phyloP scores from a whole-genome alignment of 2,797 vertebrate species.

The Phaenicophaeus curvirostris region DNA sequence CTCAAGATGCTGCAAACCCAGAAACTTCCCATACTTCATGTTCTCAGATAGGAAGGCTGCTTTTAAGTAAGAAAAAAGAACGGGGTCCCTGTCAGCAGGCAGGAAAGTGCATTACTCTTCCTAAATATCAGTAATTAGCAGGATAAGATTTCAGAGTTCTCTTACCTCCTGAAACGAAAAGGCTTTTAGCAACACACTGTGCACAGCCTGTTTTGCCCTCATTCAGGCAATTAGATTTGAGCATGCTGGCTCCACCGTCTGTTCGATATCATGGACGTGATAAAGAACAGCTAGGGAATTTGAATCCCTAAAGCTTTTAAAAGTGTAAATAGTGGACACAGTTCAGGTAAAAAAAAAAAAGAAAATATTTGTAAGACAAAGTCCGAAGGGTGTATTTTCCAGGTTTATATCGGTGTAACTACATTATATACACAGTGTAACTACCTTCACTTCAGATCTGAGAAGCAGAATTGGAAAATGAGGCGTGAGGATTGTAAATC shows the following conservation, averaged over 20 bases:
- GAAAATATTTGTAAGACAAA: not conserved
- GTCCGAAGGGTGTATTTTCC: not conserved
- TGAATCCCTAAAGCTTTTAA: conserved; percentile 17
- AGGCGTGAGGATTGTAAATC: not conserved
- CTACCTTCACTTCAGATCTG: not conserved
- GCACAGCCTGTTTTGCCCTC: not conserved
- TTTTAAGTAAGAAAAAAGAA: not conserved
- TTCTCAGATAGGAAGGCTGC: not conserved
- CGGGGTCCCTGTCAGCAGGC: not conserved
- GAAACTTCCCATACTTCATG: not conserved
- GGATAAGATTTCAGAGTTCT: conserved; percentile 13
- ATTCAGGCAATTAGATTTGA: not conserved
- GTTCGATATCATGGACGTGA: not conserved
- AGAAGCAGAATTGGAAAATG: not conserved
- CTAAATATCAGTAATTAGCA: conserved; percentile 30
- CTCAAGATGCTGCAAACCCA: not conserved
- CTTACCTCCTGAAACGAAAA: conserved; percentile 28
- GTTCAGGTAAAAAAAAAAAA: not conserved
- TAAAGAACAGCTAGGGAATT: conserved; percentile 22
- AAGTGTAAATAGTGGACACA: not conserved
- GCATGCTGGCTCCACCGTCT: not conserved
- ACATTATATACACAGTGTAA: not conserved
- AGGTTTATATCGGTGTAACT: not conserved
- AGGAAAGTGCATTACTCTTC: not conserved
- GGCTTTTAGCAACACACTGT: conserved; percentile 24